Percentiles rank a stretch among this genome's conserved stretches.
These are phyloP conservation scores for Montifringilla adamsi DNA, from an alignment of 2,113 vertebrate species.

Conservation along the genomic window DNA sequence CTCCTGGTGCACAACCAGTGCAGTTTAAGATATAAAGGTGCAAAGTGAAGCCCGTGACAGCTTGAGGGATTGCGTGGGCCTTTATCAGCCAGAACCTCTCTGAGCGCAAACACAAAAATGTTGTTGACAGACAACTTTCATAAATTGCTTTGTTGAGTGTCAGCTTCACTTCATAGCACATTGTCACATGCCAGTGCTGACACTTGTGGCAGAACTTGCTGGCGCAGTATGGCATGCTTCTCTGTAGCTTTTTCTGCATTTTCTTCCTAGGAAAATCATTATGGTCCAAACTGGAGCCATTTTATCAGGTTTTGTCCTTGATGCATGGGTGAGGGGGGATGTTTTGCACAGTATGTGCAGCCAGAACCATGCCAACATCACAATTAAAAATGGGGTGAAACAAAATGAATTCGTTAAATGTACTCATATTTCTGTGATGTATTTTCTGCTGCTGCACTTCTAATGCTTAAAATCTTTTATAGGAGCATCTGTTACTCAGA, in stretches of 20 bases:
- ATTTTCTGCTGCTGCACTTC: background rate
- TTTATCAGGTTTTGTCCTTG: background rate
- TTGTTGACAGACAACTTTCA: constrained; percentile 23
- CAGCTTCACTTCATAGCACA: background rate
- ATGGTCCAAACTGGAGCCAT: background rate
- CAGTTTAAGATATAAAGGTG: background rate
- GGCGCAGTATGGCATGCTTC: background rate
- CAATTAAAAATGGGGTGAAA: background rate
- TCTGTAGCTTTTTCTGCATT: background rate
- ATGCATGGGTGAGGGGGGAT: background rate
- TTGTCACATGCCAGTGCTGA: constrained; percentile 12
- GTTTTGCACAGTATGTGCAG: background rate
- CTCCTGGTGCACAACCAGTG: background rate
- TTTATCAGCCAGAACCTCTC: background rate
- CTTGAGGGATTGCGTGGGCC: background rate
- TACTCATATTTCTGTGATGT: background rate
- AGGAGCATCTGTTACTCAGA: background rate
- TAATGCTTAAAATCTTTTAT: background rate
- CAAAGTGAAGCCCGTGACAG: background rate
- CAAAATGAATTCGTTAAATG: background rate
- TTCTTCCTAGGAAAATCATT: background rate
- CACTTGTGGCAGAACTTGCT: background rate
- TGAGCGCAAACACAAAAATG: background rate
- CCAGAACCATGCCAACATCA: background rate
- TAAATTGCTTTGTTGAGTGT: constrained; percentile 34